Conservation (phyloP, 2,888 invertebrate species). For the Archaeoteleia sp. region DNA sequence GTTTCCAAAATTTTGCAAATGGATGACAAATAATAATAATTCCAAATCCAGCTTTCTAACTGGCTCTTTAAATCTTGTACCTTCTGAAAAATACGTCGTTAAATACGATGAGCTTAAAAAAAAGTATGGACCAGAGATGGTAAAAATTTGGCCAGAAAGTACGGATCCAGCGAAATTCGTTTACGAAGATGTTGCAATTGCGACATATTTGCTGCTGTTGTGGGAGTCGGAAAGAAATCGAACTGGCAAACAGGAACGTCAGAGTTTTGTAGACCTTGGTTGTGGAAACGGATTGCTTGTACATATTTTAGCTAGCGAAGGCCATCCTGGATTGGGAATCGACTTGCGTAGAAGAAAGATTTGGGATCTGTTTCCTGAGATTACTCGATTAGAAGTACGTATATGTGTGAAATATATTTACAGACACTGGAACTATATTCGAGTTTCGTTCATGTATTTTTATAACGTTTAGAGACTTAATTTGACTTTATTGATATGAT, state of each 20-base stretch:
- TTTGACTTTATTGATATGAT: too few relatives aligned
- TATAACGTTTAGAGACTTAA: too few relatives aligned
- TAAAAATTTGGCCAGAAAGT: conserved; percentile 91
- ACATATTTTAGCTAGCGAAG: conserved; percentile 88
- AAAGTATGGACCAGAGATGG: conserved; percentile 85
- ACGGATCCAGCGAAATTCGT: conserved; percentile 97
- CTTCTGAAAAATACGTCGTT: conserved; percentile 81
- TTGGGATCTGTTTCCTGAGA: conserved; percentile 87
- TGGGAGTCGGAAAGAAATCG: conserved; percentile 81
- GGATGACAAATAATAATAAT: conserved; percentile 77
- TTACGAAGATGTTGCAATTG: conserved; percentile 97
- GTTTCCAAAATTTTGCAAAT: conserved; percentile 79
- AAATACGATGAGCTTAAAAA: conserved; percentile 85
- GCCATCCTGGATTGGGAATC: conserved; percentile 87
- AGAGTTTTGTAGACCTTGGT: conserved; percentile 93
- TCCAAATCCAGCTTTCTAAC: conserved; percentile 56
- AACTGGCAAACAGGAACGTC: conserved; percentile 71
- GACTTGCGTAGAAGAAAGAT: conserved; percentile 91
- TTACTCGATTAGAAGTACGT: conserved; percentile 81
- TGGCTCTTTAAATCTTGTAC: conserved; percentile 81
- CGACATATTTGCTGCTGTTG: conserved; percentile 87
- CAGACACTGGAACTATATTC: too few relatives aligned
- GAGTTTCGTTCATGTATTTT: too few relatives aligned
- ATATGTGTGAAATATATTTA: too few relatives aligned
- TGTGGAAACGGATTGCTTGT: conserved; percentile 98